phyloP scores from a whole-genome alignment of 2,888 invertebrate species.

The Rotaria macrura region DNA sequence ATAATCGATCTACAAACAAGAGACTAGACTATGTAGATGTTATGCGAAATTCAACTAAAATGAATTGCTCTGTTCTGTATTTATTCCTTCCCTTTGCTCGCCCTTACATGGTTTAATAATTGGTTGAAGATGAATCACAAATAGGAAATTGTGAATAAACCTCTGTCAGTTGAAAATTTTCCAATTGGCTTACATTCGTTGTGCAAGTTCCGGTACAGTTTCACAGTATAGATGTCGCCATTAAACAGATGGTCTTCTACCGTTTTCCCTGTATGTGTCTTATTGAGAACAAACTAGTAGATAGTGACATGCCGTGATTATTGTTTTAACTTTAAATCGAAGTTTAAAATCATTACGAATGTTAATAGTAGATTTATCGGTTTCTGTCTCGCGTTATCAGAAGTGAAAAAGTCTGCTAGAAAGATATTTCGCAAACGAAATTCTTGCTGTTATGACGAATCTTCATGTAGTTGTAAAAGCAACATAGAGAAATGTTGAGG shows the following conservation, averaged over 20 bases:
- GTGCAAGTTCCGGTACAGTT: neutral
- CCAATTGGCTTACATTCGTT: neutral
- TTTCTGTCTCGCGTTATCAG: too few relatives aligned
- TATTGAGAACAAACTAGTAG: too few relatives aligned
- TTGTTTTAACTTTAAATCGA: too few relatives aligned
- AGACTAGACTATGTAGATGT: neutral
- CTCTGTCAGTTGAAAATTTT: neutral
- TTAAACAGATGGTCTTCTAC: neutral
- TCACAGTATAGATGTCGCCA: neutral
- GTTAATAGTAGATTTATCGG: too few relatives aligned
- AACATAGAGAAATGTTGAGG: too few relatives aligned
- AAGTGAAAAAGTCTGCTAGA: too few relatives aligned
- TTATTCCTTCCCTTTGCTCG: neutral
- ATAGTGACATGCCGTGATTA: too few relatives aligned
- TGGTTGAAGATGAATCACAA: neutral
- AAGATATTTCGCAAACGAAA: too few relatives aligned
- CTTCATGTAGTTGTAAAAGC: too few relatives aligned
- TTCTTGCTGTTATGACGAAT: too few relatives aligned
- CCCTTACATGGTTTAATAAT: neutral
- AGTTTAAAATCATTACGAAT: too few relatives aligned
- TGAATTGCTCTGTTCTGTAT: slow-evolving; percentile 12
- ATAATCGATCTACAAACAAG: neutral
- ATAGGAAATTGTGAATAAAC: neutral
- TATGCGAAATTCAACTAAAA: slow-evolving; percentile 12
- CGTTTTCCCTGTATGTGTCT: too few relatives aligned